phyloP scores from a whole-genome alignment of 2,888 invertebrate species.

The Parochlus steinenii region DNA sequence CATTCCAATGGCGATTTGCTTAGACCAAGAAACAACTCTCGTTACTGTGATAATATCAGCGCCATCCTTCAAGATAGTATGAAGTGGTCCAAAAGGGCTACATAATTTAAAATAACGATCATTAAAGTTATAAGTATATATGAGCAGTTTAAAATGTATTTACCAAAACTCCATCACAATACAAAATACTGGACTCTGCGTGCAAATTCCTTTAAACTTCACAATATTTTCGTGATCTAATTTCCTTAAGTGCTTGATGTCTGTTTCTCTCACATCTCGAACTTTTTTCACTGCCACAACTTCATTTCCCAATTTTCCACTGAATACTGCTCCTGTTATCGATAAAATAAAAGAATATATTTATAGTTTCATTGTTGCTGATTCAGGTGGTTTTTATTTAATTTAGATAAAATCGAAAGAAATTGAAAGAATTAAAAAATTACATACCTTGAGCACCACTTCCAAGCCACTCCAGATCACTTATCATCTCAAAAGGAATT shows the following conservation, averaged over 20 bases:
- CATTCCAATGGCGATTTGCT: conserved; percentile 94
- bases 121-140: too few relatives aligned
- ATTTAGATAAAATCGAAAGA: too few relatives aligned
- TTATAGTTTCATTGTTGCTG: too few relatives aligned
- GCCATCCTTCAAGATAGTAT: conserved; percentile 73
- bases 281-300: conserved; percentile 95
- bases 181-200: conserved; percentile 78
- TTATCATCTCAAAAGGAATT: conserved; percentile 81
- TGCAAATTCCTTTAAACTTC: conserved; percentile 72
- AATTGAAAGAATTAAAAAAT: too few relatives aligned
- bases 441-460: conserved; percentile 93
- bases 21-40: conserved; percentile 81
- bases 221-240: conserved; percentile 93
- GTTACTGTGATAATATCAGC: conserved; percentile 62
- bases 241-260: conserved; percentile 79
- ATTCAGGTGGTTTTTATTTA: too few relatives aligned
- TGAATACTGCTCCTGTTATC: conserved; percentile 91
- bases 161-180: conserved; percentile 99
- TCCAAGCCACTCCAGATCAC: conserved; percentile 76
- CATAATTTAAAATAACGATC: too few relatives aligned
- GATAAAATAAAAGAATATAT: too few relatives aligned
- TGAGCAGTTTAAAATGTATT: too few relatives aligned
- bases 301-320: conserved; percentile 64
- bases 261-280: conserved; percentile 77
- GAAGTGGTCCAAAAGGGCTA: conserved; percentile 85